phyloP scores from a whole-genome alignment of 1,140 invertebrate genomes.

The Magallana gigas region DNA sequence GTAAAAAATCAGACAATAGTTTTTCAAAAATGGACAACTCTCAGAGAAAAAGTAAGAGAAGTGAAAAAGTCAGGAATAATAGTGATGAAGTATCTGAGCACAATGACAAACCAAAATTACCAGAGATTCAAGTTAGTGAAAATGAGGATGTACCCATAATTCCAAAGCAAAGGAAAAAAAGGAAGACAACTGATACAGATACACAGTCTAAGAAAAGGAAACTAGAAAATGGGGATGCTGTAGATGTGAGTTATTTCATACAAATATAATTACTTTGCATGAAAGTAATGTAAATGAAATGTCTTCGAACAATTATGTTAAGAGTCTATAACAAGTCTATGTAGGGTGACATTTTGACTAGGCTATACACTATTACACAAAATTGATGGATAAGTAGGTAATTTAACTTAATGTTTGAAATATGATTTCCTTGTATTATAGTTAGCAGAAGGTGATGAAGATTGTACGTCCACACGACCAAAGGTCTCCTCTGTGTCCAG shows the following conservation, averaged over 20 bases:
- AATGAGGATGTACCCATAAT: conserved; percentile 51
- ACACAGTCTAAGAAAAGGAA: conserved; percentile 43
- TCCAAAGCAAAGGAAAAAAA: conserved; percentile 51
- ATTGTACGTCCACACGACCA: no score
- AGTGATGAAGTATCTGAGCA: neutral
- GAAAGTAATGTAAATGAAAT: no score
- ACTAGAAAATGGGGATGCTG: conserved; percentile 37
- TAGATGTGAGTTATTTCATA: conserved; percentile 16
- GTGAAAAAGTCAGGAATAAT: neutral
- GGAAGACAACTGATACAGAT: conserved; percentile 17
- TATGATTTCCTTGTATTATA: no score
- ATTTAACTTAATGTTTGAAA: no score
- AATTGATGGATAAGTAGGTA: no score
- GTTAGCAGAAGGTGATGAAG: no score
- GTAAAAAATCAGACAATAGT: conserved; percentile 7
- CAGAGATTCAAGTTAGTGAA: conserved; percentile 7
- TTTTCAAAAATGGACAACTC: neutral
- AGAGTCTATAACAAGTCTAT: no score
- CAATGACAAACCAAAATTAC: neutral
- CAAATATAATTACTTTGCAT: no score
- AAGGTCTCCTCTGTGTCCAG: no score
- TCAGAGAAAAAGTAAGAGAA: neutral
- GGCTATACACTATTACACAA: no score
- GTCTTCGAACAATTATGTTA: no score
- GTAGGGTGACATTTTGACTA: no score